These are phyloP conservation scores for Hippocampus zosterae DNA, from an alignment of 2,113 vertebrate genomes.

Conservation along the genomic window DNA sequence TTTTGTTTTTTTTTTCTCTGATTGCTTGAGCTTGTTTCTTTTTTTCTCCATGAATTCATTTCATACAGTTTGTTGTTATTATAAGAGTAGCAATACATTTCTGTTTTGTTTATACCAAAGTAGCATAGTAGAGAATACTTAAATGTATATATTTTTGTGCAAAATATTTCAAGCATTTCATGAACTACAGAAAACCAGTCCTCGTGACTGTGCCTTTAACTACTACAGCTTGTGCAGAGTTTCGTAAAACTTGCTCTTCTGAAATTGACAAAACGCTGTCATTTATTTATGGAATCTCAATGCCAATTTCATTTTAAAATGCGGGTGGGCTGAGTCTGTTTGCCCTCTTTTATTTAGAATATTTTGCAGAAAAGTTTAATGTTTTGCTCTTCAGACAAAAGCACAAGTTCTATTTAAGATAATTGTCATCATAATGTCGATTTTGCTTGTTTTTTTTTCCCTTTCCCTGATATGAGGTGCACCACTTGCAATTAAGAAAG, in stretches of 20 bases:
- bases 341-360: conserved; percentile 16
- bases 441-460: conserved; percentile 9
- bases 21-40: no score
- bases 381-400: conserved; percentile 59
- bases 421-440: conserved; percentile 12
- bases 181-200: conserved; percentile 19
- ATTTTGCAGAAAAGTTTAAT: conserved; percentile 32
- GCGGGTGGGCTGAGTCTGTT: conserved; percentile 25
- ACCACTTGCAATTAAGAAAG: conserved; percentile 67
- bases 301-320: conserved; percentile 11
- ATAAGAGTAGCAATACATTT: not conserved
- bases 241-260: conserved; percentile 31
- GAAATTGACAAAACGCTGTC: conserved; percentile 27
- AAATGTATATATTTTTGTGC: conserved; percentile 43
- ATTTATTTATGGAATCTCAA: conserved; percentile 10
- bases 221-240: conserved; percentile 33
- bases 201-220: conserved; percentile 54
- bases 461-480: conserved; percentile 54
- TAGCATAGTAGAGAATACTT: conserved; percentile 45
- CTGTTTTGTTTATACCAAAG: conserved; percentile 74
- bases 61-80: not conserved
- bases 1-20: no score
- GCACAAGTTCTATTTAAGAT: conserved; percentile 67
- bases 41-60: not conserved
- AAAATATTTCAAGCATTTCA: conserved; percentile 33